Evolutionary conservation across 2,113 vertebrate genomes (phyloP), one percentile per base, ranked within the genome.

Genomic region (Bos taurus): DNA sequence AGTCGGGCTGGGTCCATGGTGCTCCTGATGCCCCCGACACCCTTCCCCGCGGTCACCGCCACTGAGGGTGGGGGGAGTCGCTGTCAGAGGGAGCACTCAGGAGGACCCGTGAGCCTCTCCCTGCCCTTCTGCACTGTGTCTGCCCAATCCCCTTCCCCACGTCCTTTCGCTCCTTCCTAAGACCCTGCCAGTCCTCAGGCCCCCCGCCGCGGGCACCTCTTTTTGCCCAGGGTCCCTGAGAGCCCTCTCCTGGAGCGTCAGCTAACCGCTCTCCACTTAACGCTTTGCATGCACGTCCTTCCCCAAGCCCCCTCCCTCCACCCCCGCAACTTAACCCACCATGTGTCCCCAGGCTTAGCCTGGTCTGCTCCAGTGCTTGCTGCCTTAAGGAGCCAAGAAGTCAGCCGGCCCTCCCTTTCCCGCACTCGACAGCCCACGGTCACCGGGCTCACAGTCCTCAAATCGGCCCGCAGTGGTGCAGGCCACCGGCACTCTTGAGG

Each of bases 1-100:
- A 36, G 59, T 11, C 7, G 1, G 52, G 28, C 74, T 60, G 48
- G 82, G 92, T 82, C 9, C 64, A 16, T 12, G 19, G n/a, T 30
- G n/a, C 23, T 78, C 23, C 80, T 25, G 46, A 62, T 8, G 7
- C 33, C 7, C 10, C 48, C 3, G 3, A 11, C 12, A 40, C 77
- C 21, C 52, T 60, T 83, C 25, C 28, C 13, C 23, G 6, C 0
- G 4, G 85, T 43, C 21, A 25, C 78, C 1, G 3, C 78, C n/a
- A 15, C 15, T 1, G 14, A 82, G 62, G 43, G 60, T 0, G 1
- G 54, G 57, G 36, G 11, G 0, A 13, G 28, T 78, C 11, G 25
- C 59, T 36, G 2, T 3, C 10, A 5, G n/a, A 4, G 46, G 91
- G 46, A 43, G 19, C 33, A 28, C 2, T 7, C 25, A 19, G 60